Percentiles rank a stretch among this genome's conserved stretches.
phyloP scores from a whole-genome alignment of 2,888 invertebrate genomes.

The Xylota segnis region DNA sequence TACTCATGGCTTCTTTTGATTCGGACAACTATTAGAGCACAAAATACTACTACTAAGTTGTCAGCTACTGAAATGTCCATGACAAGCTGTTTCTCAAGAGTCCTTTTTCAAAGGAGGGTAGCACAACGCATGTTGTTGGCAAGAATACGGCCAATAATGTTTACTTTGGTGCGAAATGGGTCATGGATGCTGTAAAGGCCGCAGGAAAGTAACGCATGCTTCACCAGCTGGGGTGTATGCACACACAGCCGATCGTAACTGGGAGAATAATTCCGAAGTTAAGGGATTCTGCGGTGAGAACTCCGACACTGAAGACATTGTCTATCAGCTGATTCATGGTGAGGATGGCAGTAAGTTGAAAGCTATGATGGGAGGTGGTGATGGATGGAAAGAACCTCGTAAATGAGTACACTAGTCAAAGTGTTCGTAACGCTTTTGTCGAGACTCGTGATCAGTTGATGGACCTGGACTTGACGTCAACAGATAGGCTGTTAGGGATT shows the following conservation, averaged over 20 bases:
- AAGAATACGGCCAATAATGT: constrained; percentile 86
- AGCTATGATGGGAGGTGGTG: constrained; percentile 92
- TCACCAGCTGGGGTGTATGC: constrained; percentile 89
- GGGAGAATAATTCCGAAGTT: constrained; percentile 89
- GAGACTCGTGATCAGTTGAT: constrained; percentile 85
- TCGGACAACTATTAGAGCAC: too few species aligned
- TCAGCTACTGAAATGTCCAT: too few species aligned
- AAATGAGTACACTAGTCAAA: constrained; percentile 87
- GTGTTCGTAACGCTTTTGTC: constrained; percentile 84
- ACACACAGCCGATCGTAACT: constrained; percentile 88
- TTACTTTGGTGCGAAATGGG: constrained; percentile 89
- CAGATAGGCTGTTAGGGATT: constrained; percentile 88
- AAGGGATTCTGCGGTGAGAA: constrained; percentile 84
- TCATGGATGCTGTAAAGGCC: constrained; percentile 88
- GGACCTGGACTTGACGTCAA: constrained; percentile 83
- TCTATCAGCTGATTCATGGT: constrained; percentile 88
- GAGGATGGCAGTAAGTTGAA: constrained; percentile 89
- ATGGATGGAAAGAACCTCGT: constrained; percentile 89
- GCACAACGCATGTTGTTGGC: constrained; percentile 86
- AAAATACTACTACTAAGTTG: too few species aligned
- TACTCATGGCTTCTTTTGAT: too few species aligned
- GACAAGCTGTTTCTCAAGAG: too few species aligned
- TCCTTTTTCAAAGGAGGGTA: too few species aligned
- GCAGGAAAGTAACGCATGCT: constrained; percentile 92
- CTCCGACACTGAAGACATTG: constrained; percentile 88